Percentiles rank a stretch among this genome's conserved stretches.
phyloP scores from a whole-genome alignment of 2,797 vertebrate species.

The Manis javanica region DNA sequence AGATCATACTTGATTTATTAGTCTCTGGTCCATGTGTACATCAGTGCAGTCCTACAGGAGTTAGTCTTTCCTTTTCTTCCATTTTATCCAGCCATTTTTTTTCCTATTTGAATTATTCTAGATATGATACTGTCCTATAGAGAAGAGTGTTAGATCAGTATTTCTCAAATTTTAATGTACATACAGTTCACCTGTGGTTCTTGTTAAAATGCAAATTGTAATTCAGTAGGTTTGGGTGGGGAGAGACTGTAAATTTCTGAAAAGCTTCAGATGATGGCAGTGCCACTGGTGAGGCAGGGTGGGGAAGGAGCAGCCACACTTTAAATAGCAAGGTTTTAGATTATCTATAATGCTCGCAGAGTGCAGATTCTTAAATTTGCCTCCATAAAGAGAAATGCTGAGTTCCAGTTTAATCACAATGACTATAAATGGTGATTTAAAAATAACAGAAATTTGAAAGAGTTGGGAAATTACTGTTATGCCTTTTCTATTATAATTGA shows the following conservation, averaged over 20 bases:
- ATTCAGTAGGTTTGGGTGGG: background rate
- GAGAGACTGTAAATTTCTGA: conserved; percentile 6
- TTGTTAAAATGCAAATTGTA: conserved; percentile 49
- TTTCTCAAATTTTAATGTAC: conserved; percentile 40
- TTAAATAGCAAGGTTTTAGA: conserved; percentile 17
- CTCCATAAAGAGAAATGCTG: conserved; percentile 40
- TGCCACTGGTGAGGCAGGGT: background rate
- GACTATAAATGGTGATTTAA: conserved; percentile 38
- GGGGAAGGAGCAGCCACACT: background rate
- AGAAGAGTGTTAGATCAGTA: conserved; percentile 6
- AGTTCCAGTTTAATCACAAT: conserved; percentile 31
- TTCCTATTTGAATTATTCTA: background rate
- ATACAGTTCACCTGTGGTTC: background rate
- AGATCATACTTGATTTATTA: background rate
- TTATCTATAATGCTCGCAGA: background rate
- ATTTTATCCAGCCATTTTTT: conserved; percentile 33
- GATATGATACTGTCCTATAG: background rate
- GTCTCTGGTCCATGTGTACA: background rate
- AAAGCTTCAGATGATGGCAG: background rate
- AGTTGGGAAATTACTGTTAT: background rate
- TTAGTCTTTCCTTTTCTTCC: background rate
- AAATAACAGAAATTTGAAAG: conserved; percentile 57
- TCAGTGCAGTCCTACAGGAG: background rate
- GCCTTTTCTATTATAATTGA: conserved; percentile 45
- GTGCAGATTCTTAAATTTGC: background rate